Conservation (phyloP, 2,113 vertebrate genomes). For the Leucopsar rothschildi region DNA sequence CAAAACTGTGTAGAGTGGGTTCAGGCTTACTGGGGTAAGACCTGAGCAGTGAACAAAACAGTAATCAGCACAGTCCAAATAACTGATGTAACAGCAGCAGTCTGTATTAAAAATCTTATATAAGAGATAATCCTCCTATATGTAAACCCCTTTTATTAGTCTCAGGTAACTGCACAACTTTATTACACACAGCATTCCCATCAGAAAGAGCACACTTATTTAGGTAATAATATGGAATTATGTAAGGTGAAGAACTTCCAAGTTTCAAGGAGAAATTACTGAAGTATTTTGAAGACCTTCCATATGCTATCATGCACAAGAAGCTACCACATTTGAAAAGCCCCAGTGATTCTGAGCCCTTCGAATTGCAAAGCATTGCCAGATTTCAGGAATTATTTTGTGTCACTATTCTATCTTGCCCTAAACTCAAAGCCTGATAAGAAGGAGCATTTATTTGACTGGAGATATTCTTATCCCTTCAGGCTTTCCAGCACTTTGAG, state of each 20-base stretch:
- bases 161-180: neutral
- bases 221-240: neutral
- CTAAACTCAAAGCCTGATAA: neutral
- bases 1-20: neutral
- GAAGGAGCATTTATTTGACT: neutral
- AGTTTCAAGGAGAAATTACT: neutral
- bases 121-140: neutral
- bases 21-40: neutral
- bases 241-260: neutral
- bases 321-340: neutral
- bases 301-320: neutral
- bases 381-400: neutral
- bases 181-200: neutral
- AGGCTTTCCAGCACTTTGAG: neutral
- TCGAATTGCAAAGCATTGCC: neutral
- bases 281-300: neutral
- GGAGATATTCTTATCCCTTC: neutral
- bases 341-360: neutral
- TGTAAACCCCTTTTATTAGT: neutral
- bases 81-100: neutral
- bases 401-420: neutral
- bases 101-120: neutral
- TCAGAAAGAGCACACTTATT: neutral
- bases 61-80: neutral
- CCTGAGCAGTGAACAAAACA: neutral